Conservation (phyloP, 1,140 invertebrate genomes). For the Heterodera schachtii region DNA sequence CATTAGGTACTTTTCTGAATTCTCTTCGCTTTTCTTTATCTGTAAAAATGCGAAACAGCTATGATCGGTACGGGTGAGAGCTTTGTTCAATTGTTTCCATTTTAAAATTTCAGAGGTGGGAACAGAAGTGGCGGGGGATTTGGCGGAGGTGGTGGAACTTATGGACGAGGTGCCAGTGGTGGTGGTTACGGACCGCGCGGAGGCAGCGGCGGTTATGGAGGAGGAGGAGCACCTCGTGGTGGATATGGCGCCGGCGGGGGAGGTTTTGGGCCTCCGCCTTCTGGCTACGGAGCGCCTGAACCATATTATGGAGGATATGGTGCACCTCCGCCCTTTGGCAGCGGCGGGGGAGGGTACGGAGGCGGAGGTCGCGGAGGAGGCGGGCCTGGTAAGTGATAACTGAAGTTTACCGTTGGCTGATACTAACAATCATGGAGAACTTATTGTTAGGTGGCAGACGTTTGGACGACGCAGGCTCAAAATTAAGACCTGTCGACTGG, state of each 20-base stretch:
- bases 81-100: not conserved
- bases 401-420: slow-evolving; percentile 11
- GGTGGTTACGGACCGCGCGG: slow-evolving; percentile 6
- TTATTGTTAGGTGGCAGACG: slow-evolving; percentile 8
- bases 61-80: not conserved
- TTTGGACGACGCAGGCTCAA: slow-evolving; percentile 32
- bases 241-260: slow-evolving; percentile 15
- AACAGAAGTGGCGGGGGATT: slow-evolving; percentile 5
- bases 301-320: slow-evolving; percentile 33
- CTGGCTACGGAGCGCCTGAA: not conserved
- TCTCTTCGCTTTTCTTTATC: not conserved
- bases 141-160: slow-evolving; percentile 21
- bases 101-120: not conserved
- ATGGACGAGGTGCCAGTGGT: slow-evolving; percentile 6
- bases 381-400: slow-evolving; percentile 17
- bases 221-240: slow-evolving; percentile 12
- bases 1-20: no score
- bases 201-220: slow-evolving; percentile 9
- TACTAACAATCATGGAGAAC: not conserved
- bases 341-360: slow-evolving; percentile 38
- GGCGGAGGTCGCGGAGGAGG: slow-evolving; percentile 42
- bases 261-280: slow-evolving; percentile 8
- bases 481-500: slow-evolving; percentile 54
- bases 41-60: slow-evolving; percentile 1
- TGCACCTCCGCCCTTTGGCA: slow-evolving; percentile 24